Conservation (phyloP, 2,888 invertebrate species). For the Rosalia funebris region DNA sequence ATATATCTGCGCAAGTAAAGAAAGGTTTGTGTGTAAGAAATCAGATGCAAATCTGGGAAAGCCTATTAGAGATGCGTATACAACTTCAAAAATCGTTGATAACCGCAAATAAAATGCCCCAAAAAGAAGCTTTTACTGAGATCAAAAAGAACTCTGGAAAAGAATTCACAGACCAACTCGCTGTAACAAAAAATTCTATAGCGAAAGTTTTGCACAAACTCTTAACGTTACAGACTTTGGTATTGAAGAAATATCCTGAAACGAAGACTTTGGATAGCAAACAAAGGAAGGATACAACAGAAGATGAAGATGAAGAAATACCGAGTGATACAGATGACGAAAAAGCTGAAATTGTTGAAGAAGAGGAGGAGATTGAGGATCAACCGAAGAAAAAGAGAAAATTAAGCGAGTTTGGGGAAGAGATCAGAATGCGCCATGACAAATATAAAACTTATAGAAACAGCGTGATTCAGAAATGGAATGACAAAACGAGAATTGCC, state of each 20-base stretch:
- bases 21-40: slow-evolving; percentile 76
- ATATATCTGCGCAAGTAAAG: slow-evolving; percentile 69
- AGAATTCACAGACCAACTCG: slow-evolving; percentile 67
- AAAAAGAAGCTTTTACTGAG: slow-evolving; percentile 67
- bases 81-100: slow-evolving; percentile 84
- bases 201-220: slow-evolving; percentile 73
- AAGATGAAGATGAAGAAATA: slow-evolving; percentile 72
- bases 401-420: slow-evolving; percentile 69
- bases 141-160: slow-evolving; percentile 60
- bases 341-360: slow-evolving; percentile 56
- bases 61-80: slow-evolving; percentile 85
- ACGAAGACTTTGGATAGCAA: slow-evolving; percentile 67
- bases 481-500: slow-evolving; percentile 86
- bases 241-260: slow-evolving; percentile 75
- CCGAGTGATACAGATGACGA: slow-evolving; percentile 69
- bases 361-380: slow-evolving; percentile 48
- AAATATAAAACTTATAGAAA: slow-evolving; percentile 78
- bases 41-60: slow-evolving; percentile 84
- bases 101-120: slow-evolving; percentile 83
- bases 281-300: slow-evolving; percentile 42
- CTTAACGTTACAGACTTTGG: slow-evolving; percentile 68
- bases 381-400: slow-evolving; percentile 66
- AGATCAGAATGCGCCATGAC: slow-evolving; percentile 69
- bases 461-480: slow-evolving; percentile 90
- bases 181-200: slow-evolving; percentile 68